Conservation (phyloP, 2,797 vertebrate genomes). For the Hylomyscus alleni region DNA sequence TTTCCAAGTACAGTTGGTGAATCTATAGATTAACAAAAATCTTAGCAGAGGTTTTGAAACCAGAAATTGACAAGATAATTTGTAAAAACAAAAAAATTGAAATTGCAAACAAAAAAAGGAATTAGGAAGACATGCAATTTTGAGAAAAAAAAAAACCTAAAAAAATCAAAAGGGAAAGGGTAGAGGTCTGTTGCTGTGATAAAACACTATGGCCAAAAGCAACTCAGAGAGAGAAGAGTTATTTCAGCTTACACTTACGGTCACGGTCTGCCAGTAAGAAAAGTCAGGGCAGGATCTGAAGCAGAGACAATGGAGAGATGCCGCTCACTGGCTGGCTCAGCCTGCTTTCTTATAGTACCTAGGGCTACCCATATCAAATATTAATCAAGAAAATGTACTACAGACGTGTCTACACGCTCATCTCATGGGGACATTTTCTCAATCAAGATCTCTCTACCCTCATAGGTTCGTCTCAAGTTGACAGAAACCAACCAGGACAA, state of each 20-base stretch:
- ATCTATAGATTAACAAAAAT: constrained; percentile 21
- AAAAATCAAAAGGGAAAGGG: neutral
- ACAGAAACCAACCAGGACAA: neutral
- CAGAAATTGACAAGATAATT: neutral
- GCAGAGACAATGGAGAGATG: neutral
- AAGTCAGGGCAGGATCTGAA: neutral
- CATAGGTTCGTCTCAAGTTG: neutral
- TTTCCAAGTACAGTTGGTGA: neutral
- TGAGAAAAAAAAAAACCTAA: neutral
- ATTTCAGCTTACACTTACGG: neutral
- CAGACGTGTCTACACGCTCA: neutral
- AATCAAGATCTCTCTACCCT: neutral
- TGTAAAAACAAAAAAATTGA: constrained; percentile 34
- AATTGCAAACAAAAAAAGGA: constrained; percentile 44
- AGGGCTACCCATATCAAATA: neutral
- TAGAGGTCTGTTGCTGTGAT: neutral
- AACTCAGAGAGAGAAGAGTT: neutral
- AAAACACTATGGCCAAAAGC: neutral
- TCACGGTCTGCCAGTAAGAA: neutral
- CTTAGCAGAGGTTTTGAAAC: neutral
- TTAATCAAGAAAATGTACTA: neutral
- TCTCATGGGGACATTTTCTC: neutral
- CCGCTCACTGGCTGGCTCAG: neutral
- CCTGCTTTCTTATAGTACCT: neutral
- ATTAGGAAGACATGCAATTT: constrained; percentile 5